phyloP scores from a whole-genome alignment of 1,140 invertebrate species.

The Eriocheir sinensis region DNA sequence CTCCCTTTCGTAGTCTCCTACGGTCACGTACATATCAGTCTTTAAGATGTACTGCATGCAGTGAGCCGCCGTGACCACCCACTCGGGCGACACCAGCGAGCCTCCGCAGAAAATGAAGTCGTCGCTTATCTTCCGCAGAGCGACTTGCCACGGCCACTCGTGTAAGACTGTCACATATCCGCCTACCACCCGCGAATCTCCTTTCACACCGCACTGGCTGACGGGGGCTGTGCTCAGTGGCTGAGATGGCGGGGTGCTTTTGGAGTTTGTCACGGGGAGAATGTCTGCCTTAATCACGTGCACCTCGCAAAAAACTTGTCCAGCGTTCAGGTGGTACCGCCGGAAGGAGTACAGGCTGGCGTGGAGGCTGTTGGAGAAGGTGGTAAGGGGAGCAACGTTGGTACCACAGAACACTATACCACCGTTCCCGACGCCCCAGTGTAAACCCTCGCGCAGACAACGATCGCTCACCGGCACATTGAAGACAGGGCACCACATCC shows the following conservation, averaged over 20 bases:
- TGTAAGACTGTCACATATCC: constrained; percentile 70
- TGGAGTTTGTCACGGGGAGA: neutral
- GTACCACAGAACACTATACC: neutral
- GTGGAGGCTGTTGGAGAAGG: neutral
- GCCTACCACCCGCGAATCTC: constrained; percentile 72
- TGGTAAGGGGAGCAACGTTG: constrained; percentile 31
- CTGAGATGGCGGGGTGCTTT: no score
- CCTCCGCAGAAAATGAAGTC: constrained; percentile 82
- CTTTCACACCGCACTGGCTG: constrained; percentile 60
- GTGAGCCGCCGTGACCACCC: constrained; percentile 83
- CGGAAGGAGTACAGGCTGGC: constrained; percentile 57
- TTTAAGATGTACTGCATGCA: constrained; percentile 78
- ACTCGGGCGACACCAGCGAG: constrained; percentile 81
- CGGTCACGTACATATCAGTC: constrained; percentile 49
- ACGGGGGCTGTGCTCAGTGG: neutral
- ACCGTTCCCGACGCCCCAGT: neutral
- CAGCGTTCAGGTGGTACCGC: neutral
- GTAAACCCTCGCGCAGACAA: neutral
- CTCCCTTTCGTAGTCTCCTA: constrained; percentile 56
- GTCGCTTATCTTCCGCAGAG: constrained; percentile 27
- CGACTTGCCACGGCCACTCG: constrained; percentile 79
- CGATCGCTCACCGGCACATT: neutral
- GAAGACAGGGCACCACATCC: constrained; percentile 29
- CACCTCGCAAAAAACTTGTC: constrained; percentile 30
- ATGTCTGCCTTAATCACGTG: no score